These are phyloP conservation scores for Chaunax sp. DNA, from an alignment of 2,797 vertebrate species.

Conservation along the genomic window DNA sequence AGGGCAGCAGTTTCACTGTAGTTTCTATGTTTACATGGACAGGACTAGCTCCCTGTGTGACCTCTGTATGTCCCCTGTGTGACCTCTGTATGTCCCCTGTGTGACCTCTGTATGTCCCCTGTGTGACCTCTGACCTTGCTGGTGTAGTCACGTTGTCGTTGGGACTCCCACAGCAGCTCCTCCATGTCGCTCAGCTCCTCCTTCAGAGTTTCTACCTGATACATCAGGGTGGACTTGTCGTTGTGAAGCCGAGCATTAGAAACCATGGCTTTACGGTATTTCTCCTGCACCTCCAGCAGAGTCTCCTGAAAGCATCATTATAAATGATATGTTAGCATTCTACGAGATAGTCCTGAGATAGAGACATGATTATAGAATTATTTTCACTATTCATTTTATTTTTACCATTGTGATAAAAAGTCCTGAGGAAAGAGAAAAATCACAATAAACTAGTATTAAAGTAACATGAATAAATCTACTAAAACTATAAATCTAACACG, in stretches of 20 bases:
- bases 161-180: slow-evolving; percentile 90
- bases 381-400: too few relatives aligned
- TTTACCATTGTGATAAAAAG: too few relatives aligned
- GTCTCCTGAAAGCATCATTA: slow-evolving; percentile 84
- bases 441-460: background rate
- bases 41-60: background rate
- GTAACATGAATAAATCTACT: too few relatives aligned
- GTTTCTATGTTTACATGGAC: too few relatives aligned
- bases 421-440: too few relatives aligned
- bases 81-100: background rate
- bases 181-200: slow-evolving; percentile 90
- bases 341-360: too few relatives aligned
- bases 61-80: background rate
- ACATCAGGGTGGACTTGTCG: slow-evolving; percentile 93
- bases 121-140: slow-evolving; percentile 78
- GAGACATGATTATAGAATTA: too few relatives aligned
- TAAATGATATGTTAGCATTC: too few relatives aligned
- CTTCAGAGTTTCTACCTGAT: slow-evolving; percentile 91
- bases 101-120: slow-evolving; percentile 20
- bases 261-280: slow-evolving; percentile 93
- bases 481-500: too few relatives aligned
- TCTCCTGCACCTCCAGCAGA: slow-evolving; percentile 89
- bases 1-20: background rate
- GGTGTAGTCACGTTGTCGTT: slow-evolving; percentile 83
- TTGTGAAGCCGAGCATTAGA: slow-evolving; percentile 96